Base-by-base conservation (phyloP, 2,113 vertebrate species). In the Lasiurus cinereus region DNA sequence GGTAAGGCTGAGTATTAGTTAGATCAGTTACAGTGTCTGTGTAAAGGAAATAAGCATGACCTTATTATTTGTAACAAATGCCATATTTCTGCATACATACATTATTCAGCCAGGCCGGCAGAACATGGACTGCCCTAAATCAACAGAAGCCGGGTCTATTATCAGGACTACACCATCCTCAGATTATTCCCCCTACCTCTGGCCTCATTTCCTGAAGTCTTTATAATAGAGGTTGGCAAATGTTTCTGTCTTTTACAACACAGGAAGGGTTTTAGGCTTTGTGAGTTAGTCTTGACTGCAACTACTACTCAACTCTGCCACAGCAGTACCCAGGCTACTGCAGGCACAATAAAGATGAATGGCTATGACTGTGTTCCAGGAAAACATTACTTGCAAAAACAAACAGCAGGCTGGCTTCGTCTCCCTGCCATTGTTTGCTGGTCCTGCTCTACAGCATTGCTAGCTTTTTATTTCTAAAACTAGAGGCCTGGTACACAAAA, bases 381-480 rank as follows among this genome's bases (percentile, higher is more conserved):
- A 76, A 88, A 64, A 14, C 9, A 18, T 50, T 33, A 82, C 13
- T 46, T 12, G 18, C 6, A 43, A n/a, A 79, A 79, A 36, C 8
- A 62, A 43, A 22, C 0, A 31, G 19, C 3, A 64, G 14, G 2
- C 8, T 12, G 69, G 19, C 22, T 80, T 88, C 15, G 1, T n/a
- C 12, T 54, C 14, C 24, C 31, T n/a, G 14, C 9, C 22, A 52
- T 10, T n/a, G 9, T 52, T 13, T 59, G 18, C 21, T 39, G 33
- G 8, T 7, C 9, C 22, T 72, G 1, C 4, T 70, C 13, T 36
- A 6, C 7, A 15, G 9, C 24, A 31, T 36, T n/a, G 18, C 8
- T 14, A 64, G 14, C 2, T 84, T 87, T 88, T 64, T 19, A 43
- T 82, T 82, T 94, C 18, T 93, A 33, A 90, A 72, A 52, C 82